phyloP scores from a whole-genome alignment of 2,888 invertebrate genomes.

The Lordiphosa fenestrarum region DNA sequence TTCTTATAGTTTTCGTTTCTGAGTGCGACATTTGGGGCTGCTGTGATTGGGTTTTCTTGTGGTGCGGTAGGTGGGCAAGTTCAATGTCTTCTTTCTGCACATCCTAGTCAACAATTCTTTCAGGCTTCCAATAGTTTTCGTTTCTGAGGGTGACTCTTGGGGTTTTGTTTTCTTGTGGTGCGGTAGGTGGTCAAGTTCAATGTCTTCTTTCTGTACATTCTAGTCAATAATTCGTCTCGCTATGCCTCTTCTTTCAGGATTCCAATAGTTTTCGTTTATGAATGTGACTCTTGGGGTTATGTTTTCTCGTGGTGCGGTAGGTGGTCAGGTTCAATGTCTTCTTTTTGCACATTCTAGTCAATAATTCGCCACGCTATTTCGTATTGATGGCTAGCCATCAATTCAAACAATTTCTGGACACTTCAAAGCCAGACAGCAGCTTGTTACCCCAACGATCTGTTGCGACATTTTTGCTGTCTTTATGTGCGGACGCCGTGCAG shows the following conservation, averaged over 20 bases:
- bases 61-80: too few relatives aligned
- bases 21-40: too few relatives aligned
- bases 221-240: conserved; percentile 11
- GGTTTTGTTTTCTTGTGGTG: neutral
- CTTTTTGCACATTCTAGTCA: neutral
- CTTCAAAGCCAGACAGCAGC: conserved; percentile 23
- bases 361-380: neutral
- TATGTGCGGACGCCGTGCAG: conserved; percentile 62
- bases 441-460: conserved; percentile 14
- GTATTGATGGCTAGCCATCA: too few relatives aligned
- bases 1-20: too few relatives aligned
- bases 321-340: neutral
- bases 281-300: too few relatives aligned
- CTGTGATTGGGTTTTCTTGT: neutral
- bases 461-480: conserved; percentile 16
- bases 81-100: too few relatives aligned
- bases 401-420: conserved; percentile 53
- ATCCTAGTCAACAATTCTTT: too few relatives aligned
- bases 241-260: neutral
- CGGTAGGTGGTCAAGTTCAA: neutral
- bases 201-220: neutral
- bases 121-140: too few relatives aligned
- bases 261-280: too few relatives aligned
- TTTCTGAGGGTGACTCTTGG: too few relatives aligned
- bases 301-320: neutral